These are phyloP conservation scores for Corydoras sp. DNA, from an alignment of 2,113 vertebrate genomes.

Conservation along the genomic window DNA sequence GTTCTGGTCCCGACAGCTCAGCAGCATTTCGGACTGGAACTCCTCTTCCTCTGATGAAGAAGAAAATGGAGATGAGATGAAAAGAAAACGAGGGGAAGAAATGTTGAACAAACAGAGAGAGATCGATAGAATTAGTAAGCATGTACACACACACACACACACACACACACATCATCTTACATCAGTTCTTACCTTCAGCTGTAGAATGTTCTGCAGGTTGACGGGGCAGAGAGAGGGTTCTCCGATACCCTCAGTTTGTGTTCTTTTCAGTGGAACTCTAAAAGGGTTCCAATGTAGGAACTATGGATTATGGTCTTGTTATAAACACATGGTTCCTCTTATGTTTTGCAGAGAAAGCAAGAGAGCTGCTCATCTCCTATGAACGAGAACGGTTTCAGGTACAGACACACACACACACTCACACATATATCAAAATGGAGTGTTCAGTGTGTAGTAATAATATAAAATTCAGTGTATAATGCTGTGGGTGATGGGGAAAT, in stretches of 20 bases:
- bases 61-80: conserved; percentile 51
- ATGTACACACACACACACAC: background rate
- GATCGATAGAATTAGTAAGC: conserved; percentile 72
- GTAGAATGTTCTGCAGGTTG: too few relatives aligned
- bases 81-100: conserved; percentile 49
- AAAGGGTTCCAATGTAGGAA: too few relatives aligned
- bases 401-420: conserved; percentile 25
- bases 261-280: too few relatives aligned
- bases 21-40: conserved; percentile 70
- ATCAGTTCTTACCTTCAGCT: too few relatives aligned
- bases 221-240: too few relatives aligned
- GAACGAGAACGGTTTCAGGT: conserved; percentile 83
- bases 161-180: background rate
- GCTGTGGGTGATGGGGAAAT: too few relatives aligned
- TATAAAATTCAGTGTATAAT: too few relatives aligned
- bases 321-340: too few relatives aligned
- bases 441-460: too few relatives aligned
- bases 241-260: too few relatives aligned
- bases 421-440: too few relatives aligned
- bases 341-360: conserved; percentile 63
- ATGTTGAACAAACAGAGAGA: conserved; percentile 58
- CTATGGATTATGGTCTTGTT: too few relatives aligned
- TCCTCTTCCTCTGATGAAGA: conserved; percentile 59
- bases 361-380: conserved; percentile 76
- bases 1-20: conserved; percentile 87